Conservation (phyloP, 2,797 vertebrate species). For the Pelobates cultripes region DNA sequence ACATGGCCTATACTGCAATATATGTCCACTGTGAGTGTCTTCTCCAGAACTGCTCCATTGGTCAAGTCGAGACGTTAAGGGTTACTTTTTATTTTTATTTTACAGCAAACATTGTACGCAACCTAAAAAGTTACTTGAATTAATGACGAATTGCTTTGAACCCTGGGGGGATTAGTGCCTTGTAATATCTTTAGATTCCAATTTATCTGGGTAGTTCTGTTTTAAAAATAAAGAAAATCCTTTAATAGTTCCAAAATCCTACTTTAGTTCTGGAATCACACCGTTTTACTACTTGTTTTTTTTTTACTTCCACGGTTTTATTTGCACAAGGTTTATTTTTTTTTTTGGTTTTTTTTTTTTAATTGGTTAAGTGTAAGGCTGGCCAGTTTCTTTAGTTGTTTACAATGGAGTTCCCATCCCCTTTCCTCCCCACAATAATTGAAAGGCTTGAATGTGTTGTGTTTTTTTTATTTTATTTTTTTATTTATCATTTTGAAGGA, state of each 20-base stretch:
- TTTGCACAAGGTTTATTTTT: slow-evolving; percentile 54
- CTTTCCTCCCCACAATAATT: too few species aligned
- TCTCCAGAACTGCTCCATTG: slow-evolving; percentile 52
- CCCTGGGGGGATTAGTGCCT: slow-evolving; percentile 88
- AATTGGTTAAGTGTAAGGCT: slow-evolving; percentile 67
- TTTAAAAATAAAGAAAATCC: slow-evolving; percentile 55
- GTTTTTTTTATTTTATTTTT: slow-evolving; percentile 62
- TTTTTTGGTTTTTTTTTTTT: slow-evolving; percentile 10
- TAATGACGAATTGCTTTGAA: slow-evolving; percentile 64
- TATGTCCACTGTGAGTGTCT: slow-evolving; percentile 80
- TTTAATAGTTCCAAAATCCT: background rate
- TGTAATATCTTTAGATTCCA: slow-evolving; percentile 77
- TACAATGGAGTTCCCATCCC: too few species aligned
- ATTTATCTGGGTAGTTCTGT: slow-evolving; percentile 71
- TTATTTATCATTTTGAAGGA: slow-evolving; percentile 30
- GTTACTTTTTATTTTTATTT: background rate
- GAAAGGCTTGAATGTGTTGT: too few species aligned
- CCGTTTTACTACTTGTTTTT: slow-evolving; percentile 52
- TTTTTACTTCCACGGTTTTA: slow-evolving; percentile 59
- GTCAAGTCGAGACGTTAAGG: too few species aligned
- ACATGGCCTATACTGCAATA: slow-evolving; percentile 69
- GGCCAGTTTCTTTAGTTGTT: too few species aligned
- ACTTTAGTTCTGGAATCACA: too few species aligned
- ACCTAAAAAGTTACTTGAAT: slow-evolving; percentile 65
- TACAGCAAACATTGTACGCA: slow-evolving; percentile 69